Evolutionary conservation across 2,113 vertebrate species (phyloP), one percentile per base, ranked within the genome.

Genomic region (sheep (Ovis aries)): DNA sequence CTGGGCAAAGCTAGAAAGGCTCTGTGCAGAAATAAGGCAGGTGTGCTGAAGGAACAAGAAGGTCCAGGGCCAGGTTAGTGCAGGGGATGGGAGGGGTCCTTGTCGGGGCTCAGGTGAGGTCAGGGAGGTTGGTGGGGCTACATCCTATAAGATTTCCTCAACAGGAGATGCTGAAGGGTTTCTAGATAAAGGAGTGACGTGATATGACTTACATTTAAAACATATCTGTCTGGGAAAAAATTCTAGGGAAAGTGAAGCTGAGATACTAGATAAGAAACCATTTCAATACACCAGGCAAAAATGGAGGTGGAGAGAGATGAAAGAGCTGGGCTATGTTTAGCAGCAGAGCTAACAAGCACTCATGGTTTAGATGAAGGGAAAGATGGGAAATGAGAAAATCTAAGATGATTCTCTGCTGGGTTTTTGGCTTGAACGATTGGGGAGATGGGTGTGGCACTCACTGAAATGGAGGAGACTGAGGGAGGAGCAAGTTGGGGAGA

Each of bases 111-210:
- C 91, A 43, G 25, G n/a, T 9, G 57, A 90, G 33, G 90, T 62
- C 40, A 29, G 60, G 0, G 0, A 31, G 53, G 53, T 3, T 7
- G 31, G 50, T 5, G 31, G 53, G 55, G 16, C 48, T 23, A 29
- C 14, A 25, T 29, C 48, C n/a, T 9, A 5, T 31, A 27, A 59
- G 45, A 87, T 71, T 84, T 36, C 64, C 81, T 57, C 86, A 74
- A 8, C 3, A 4, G 33, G 45, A 93, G 94, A 93, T 48, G 55
- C 33, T 57, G 57, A 62, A 52, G 33, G 62, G 6, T 31, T 88
- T 88, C 90, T 48, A 71, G 64, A 83, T 27, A 71, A 78, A 78
- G 60, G 12, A 67, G 13, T 7, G 50, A 48, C 11, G 6, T 36
- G 25, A 87, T 36, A 12, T 40, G 55, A 84, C 82, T 59, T 25